Evolutionary conservation across 2,113 vertebrate species (phyloP).

Genomic region (Crotalus viridis): DNA sequence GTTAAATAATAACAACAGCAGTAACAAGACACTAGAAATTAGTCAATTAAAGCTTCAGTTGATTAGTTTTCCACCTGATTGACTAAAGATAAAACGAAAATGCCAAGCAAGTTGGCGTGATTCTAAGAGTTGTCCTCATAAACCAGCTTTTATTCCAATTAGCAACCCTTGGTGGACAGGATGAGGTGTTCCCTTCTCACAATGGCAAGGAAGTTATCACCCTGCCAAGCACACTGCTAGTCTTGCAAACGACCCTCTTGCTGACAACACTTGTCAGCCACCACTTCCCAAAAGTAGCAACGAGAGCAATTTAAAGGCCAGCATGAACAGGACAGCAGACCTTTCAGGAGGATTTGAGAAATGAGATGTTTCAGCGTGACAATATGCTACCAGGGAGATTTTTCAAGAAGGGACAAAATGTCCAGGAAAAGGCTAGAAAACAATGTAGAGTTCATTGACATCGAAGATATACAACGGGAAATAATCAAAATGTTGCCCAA

Average conservation of each 20-base stretch:
- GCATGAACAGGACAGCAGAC: not conserved
- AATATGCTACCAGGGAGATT: not conserved
- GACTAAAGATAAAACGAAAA: not conserved
- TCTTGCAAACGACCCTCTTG: not conserved
- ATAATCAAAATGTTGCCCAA: not conserved
- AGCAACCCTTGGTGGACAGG: not conserved
- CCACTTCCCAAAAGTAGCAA: not conserved
- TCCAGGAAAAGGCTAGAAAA: not conserved
- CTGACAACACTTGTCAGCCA: slow-evolving; percentile 4
- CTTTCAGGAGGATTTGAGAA: not conserved
- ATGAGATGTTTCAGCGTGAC: not conserved
- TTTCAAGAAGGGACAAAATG: not conserved
- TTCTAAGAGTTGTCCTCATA: not conserved
- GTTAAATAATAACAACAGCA: not conserved
- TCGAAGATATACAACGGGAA: not conserved
- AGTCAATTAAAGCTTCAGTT: not conserved
- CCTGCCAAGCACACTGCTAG: not conserved
- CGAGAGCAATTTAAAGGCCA: not conserved
- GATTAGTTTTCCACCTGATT: not conserved
- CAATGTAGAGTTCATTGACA: not conserved
- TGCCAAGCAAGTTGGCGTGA: too few species aligned
- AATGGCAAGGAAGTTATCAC: not conserved
- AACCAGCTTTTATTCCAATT: not conserved
- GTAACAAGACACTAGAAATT: not conserved
- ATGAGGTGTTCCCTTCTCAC: not conserved